These are phyloP conservation scores for Petroica traversi DNA, from an alignment of 2,113 vertebrate genomes.

Conservation along the genomic window DNA sequence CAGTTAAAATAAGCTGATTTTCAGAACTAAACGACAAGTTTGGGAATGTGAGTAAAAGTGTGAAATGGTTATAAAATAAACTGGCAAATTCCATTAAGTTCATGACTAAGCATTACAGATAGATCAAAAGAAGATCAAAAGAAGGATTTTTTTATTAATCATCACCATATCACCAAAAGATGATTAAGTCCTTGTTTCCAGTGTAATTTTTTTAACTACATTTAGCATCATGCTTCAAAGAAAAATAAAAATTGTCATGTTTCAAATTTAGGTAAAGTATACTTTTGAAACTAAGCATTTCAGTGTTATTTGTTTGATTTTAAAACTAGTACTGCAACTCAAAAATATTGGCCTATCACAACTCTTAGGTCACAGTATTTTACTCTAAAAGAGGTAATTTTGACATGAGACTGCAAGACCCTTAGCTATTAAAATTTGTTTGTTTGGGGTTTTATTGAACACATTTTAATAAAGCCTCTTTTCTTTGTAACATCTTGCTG, in stretches of 20 bases:
- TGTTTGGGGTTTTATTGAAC: neutral
- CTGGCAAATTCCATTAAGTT: rapidly evolving
- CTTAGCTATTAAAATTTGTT: neutral
- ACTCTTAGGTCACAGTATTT: neutral
- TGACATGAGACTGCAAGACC: neutral
- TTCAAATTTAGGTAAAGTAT: neutral
- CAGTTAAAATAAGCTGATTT: neutral
- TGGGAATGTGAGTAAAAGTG: neutral
- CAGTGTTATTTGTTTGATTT: neutral
- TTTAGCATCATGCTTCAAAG: neutral
- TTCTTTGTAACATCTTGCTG: neutral
- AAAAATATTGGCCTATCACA: neutral
- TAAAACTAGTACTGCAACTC: neutral
- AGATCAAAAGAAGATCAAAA: neutral
- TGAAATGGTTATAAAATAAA: neutral
- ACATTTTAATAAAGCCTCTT: neutral
- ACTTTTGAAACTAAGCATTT: neutral
- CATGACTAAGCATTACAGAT: neutral
- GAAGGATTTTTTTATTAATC: neutral
- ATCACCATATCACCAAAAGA: neutral
- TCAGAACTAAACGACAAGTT: neutral
- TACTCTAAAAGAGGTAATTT: neutral
- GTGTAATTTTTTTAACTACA: neutral
- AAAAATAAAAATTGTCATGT: neutral
- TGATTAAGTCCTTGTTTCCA: neutral